Conservation (phyloP, 2,113 vertebrate genomes). For the Pituophis catenifer region DNA sequence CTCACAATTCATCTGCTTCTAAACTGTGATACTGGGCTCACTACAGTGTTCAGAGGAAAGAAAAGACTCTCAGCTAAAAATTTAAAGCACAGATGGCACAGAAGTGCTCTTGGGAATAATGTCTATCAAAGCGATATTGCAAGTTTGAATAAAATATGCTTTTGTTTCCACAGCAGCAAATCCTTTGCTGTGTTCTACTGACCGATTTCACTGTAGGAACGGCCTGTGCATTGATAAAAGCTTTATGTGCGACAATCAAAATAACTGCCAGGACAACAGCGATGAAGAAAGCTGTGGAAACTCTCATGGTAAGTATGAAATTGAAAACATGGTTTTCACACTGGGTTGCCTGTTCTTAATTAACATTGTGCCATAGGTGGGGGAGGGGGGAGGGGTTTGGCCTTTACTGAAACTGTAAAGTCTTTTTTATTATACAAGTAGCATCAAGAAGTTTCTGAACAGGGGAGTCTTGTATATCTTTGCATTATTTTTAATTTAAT, state of each 20-base stretch:
- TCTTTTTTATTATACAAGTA: background rate
- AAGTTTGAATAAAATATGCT: slow-evolving; percentile 30
- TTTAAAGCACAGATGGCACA: background rate
- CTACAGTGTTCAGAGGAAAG: background rate
- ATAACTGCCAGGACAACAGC: slow-evolving; percentile 96
- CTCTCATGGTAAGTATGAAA: slow-evolving; percentile 79
- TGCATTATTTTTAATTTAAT: background rate
- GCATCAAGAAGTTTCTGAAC: background rate
- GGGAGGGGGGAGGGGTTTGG: no score
- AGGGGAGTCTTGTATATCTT: background rate
- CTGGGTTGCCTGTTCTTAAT: background rate
- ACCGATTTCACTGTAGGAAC: slow-evolving; percentile 93
- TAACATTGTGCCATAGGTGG: background rate
- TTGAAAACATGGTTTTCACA: background rate
- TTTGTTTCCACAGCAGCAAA: slow-evolving; percentile 80
- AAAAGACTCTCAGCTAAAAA: background rate
- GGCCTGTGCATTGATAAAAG: slow-evolving; percentile 95
- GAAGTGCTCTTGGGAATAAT: background rate
- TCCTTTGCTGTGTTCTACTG: slow-evolving; percentile 89
- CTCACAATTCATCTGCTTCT: background rate
- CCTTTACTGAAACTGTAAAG: background rate
- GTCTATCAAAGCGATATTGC: background rate
- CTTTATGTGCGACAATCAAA: slow-evolving; percentile 92
- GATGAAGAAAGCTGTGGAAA: slow-evolving; percentile 91
- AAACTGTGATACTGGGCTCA: background rate